phyloP scores from a whole-genome alignment of 2,888 invertebrate species.

The Esperia sulphurella region DNA sequence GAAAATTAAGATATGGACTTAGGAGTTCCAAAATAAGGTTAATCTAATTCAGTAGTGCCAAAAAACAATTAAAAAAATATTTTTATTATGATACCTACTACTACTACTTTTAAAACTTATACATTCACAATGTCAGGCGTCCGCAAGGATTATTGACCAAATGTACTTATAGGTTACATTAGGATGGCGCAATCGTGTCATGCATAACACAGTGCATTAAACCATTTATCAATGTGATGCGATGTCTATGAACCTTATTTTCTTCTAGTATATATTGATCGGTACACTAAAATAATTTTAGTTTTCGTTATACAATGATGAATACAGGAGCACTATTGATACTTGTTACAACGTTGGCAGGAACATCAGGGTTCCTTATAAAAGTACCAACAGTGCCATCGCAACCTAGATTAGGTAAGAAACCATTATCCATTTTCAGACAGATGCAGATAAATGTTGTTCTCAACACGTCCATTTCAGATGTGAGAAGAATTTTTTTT shows the following conservation, averaged over 20 bases:
- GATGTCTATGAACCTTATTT: slow-evolving; percentile 37
- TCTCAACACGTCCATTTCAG: too few relatives aligned
- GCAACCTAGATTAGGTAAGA: slow-evolving; percentile 22
- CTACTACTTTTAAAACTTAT: neutral
- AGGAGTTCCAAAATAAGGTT: too few relatives aligned
- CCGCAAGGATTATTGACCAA: slow-evolving; percentile 26
- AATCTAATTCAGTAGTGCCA: too few relatives aligned
- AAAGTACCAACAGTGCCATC: slow-evolving; percentile 41
- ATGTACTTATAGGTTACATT: slow-evolving; percentile 32
- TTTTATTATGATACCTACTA: too few relatives aligned
- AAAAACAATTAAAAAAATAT: too few relatives aligned
- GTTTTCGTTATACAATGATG: slow-evolving; percentile 45
- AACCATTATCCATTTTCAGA: too few relatives aligned
- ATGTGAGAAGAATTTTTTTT: too few relatives aligned
- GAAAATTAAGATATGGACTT: neutral
- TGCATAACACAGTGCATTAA: slow-evolving; percentile 37
- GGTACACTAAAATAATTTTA: slow-evolving; percentile 17
- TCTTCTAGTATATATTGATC: slow-evolving; percentile 30
- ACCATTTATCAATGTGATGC: slow-evolving; percentile 41
- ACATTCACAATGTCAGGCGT: too few relatives aligned
- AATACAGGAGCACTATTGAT: slow-evolving; percentile 44
- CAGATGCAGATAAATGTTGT: too few relatives aligned
- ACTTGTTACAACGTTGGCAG: slow-evolving; percentile 23
- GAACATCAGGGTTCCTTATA: slow-evolving; percentile 48
- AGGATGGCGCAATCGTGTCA: slow-evolving; percentile 3